Percentiles rank a stretch among this genome's conserved stretches.
Evolutionary conservation across 2,888 invertebrate species (phyloP).

Genomic region (Diarsia dahlii): DNA sequence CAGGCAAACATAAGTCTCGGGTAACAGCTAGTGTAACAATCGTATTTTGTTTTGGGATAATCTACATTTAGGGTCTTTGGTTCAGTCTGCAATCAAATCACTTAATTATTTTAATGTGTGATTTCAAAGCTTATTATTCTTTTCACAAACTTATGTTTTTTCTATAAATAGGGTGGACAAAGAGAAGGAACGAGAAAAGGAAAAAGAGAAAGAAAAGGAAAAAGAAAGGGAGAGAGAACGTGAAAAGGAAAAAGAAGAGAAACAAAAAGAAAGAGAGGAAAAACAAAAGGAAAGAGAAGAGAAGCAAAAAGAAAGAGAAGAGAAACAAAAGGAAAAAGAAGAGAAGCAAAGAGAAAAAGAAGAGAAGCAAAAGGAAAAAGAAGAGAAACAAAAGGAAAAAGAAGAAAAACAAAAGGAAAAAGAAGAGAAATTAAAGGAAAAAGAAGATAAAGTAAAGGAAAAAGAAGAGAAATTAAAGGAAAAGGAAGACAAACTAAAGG

Average conservation of each 20-base stretch:
- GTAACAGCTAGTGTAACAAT: no score
- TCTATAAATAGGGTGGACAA: conserved; percentile 69
- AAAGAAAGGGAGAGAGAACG: conserved; percentile 48
- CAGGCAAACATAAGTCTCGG: no score
- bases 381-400: conserved; percentile 42
- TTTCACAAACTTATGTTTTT: neutral
- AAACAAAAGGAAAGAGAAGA: conserved; percentile 67
- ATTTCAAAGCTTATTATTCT: neutral
- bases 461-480: conserved; percentile 69
- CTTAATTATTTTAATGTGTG: neutral
- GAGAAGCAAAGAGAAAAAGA: conserved; percentile 71
- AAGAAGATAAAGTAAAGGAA: conserved; percentile 59
- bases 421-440: conserved; percentile 61
- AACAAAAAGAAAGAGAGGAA: conserved; percentile 69
- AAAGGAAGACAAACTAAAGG: conserved; percentile 64
- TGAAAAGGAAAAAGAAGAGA: conserved; percentile 68
- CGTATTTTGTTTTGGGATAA: neutral
- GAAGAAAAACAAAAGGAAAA: conserved; percentile 68
- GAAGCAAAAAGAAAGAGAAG: neutral
- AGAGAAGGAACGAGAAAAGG: conserved; percentile 70
- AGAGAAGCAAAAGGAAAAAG: neutral
- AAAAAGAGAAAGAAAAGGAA: conserved; percentile 68
- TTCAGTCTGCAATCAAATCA: neutral
- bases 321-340: conserved; percentile 37
- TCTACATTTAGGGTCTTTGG: neutral